Conservation (phyloP, 2,888 invertebrate genomes). For the Hetaerina titia region DNA sequence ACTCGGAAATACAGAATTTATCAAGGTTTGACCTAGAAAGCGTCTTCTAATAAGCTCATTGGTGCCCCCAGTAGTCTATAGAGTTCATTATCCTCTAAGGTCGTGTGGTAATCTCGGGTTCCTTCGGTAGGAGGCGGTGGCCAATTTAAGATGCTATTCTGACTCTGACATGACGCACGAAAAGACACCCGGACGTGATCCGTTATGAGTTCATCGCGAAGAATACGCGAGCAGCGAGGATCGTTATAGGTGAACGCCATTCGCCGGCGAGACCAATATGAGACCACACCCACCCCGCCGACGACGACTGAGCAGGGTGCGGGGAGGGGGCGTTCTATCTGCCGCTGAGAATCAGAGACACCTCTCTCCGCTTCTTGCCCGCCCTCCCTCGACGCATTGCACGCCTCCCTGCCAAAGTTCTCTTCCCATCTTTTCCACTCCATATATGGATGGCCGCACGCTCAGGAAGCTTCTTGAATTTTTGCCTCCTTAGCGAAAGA, state of each 20-base stretch:
- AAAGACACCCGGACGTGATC: conserved; percentile 29
- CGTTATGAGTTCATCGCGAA: conserved; percentile 62
- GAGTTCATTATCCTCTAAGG: neutral
- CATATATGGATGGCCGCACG: too few relatives aligned
- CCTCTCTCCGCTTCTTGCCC: neutral
- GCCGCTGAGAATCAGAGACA: neutral
- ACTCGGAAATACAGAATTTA: too few relatives aligned
- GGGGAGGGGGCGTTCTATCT: conserved; percentile 13
- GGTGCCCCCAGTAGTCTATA: neutral
- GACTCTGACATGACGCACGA: conserved; percentile 16
- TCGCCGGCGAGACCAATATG: conserved; percentile 30
- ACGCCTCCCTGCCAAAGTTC: neutral
- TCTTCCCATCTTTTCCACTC: neutral
- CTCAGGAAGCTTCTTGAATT: too few relatives aligned
- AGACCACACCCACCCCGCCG: conserved; percentile 36
- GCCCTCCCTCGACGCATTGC: neutral
- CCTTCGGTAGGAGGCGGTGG: neutral
- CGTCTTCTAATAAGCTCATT: neutral
- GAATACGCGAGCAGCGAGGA: conserved; percentile 32
- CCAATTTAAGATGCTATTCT: conserved; percentile 41
- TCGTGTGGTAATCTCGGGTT: neutral
- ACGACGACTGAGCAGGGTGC: neutral
- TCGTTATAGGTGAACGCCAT: conserved; percentile 18
- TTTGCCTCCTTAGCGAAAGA: too few relatives aligned
- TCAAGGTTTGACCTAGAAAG: too few relatives aligned